These are phyloP conservation scores for Drosophila quadrilineata DNA, from an alignment of 1,140 invertebrate species.

Conservation along the genomic window DNA sequence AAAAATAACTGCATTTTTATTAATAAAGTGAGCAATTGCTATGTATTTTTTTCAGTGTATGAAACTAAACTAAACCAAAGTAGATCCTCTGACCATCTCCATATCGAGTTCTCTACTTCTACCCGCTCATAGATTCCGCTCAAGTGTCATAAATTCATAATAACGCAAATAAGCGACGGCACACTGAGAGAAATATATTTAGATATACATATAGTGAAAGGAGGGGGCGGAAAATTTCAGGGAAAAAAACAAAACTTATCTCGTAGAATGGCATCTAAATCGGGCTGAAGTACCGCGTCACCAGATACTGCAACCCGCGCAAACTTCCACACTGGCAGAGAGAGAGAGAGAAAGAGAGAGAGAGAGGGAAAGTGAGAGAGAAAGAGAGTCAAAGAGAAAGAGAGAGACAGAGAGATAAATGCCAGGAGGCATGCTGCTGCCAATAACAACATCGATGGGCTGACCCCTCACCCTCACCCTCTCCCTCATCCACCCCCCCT, in stretches of 20 bases:
- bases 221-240: neutral
- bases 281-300: constrained; percentile 35
- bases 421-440: constrained; percentile 60
- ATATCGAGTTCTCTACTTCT: neutral
- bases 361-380: neutral
- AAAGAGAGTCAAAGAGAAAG: too few relatives aligned
- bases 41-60: too few relatives aligned
- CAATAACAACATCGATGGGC: constrained; percentile 62
- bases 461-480: too few relatives aligned
- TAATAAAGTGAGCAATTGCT: too few relatives aligned
- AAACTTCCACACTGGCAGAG: too few relatives aligned
- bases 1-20: too few relatives aligned
- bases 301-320: too few relatives aligned
- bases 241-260: constrained; percentile 68
- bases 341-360: too few relatives aligned
- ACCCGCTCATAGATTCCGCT: constrained; percentile 45
- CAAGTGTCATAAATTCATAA: constrained; percentile 79
- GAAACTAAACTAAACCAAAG: too few relatives aligned
- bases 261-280: constrained; percentile 61
- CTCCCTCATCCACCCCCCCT: too few relatives aligned
- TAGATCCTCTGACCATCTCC: too few relatives aligned
- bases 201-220: too few relatives aligned
- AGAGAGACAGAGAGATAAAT: constrained; percentile 10
- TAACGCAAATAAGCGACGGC: constrained; percentile 76
- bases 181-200: constrained; percentile 26